Base-by-base conservation (phyloP, 2,113 vertebrate species). In the Plecotus auritus region DNA sequence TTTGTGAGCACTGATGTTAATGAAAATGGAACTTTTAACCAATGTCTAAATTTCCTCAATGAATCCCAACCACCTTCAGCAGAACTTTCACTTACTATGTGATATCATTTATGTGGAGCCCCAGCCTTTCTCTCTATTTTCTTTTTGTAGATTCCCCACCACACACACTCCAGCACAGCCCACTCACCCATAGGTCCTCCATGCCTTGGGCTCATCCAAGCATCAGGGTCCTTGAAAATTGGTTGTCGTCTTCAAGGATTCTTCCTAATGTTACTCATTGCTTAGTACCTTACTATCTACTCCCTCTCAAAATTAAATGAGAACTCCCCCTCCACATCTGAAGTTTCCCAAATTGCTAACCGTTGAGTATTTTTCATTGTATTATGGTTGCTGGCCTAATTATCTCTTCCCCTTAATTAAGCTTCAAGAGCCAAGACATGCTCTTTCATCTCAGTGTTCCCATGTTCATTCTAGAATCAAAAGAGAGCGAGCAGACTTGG, bases 61-160 rank as follows among this genome's bases (percentile, higher is more conserved):
- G 64, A 91, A 37, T 51, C 20, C 14, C 26, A 66, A 3, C n/a
- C 18, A 0, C 35, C 40, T 47, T 10, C n/a, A 37, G n/a, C 20
- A 69, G 32, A 74, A 1, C 47, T 26, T 87, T 49, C 12, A 17
- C n/a, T 72, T 17, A 12, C 1, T 35, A 0, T 28, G 7, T 5
- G 26, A 0, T 28, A 0, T 35, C 3, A 1, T n/a, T 23, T 12
- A 22, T 0, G 8, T 73, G 9, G 61, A 49, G 16, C 4, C 3
- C 7, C 18, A 32, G 49, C 18, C 12, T 8, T 56, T 32, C 5
- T 61, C 49, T 51, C 4, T 56, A 17, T 9, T 40, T 40, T 76
- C 4, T 40, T 64, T 17, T 61, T 59, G 14, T 7, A 8, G 11
- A 22, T 37, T 37, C 0, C n/a, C 13, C 13, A 18, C 14, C 28